A percentile compares a stretch with the other conserved stretches of the same genome.
Evolutionary conservation across 2,888 invertebrate species (phyloP).

Genomic region (Spicauda simplicius): DNA sequence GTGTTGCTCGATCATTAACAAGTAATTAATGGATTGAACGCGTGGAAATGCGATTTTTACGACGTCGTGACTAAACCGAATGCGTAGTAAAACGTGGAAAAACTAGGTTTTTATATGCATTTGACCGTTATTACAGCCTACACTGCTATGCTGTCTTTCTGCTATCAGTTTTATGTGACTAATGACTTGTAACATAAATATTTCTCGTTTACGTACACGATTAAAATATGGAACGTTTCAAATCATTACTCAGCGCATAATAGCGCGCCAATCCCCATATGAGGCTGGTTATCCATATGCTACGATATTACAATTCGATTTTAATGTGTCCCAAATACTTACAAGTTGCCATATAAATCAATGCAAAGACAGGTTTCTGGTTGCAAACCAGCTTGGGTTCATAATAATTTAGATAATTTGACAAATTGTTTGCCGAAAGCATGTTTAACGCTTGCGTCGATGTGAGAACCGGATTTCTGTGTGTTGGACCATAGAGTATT

Average conservation of each 20-base stretch:
- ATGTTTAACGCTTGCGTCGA: not conserved
- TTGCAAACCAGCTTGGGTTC: not conserved
- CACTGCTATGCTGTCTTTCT: not conserved
- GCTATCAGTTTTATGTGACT: not conserved
- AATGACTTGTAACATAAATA: conserved; percentile 3
- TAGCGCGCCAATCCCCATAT: not conserved
- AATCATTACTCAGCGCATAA: conserved; percentile 4
- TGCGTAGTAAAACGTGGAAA: not conserved
- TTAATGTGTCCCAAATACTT: conserved; percentile 25
- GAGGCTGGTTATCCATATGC: not conserved
- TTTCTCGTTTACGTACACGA: conserved; percentile 3
- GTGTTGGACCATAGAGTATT: conserved; percentile 22
- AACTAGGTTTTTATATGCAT: not conserved
- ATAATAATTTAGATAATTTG: conserved; percentile 37
- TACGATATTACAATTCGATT: conserved; percentile 1
- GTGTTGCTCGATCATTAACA: not conserved
- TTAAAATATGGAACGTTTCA: conserved; percentile 12
- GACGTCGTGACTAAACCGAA: not conserved
- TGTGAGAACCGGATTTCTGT: conserved; percentile 36
- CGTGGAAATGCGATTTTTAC: not conserved
- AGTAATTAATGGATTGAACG: not conserved
- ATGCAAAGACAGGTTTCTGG: not conserved
- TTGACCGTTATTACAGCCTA: not conserved
- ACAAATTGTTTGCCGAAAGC: conserved; percentile 40
- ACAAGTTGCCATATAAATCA: conserved; percentile 29